phyloP scores from a whole-genome alignment of 2,797 vertebrate genomes.

The Arremon aurantiirostris region DNA sequence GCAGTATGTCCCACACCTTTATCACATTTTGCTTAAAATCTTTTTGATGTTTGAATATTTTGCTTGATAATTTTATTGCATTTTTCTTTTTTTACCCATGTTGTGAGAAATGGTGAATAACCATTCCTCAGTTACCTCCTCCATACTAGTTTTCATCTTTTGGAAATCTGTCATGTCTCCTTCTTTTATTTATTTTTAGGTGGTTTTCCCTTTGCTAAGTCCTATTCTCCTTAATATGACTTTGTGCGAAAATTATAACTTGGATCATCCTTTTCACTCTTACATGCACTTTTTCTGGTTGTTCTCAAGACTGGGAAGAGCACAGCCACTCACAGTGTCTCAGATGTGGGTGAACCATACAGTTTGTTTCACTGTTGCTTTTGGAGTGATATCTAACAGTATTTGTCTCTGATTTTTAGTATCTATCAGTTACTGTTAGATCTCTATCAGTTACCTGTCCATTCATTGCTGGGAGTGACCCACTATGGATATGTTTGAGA shows the following conservation, averaged over 20 bases:
- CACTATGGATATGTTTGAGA: not conserved
- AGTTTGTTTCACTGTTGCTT: not conserved
- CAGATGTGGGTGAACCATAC: not conserved
- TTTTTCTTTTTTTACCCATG: not conserved
- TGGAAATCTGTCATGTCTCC: not conserved
- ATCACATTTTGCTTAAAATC: not conserved
- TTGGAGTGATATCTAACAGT: not conserved
- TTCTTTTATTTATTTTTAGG: not conserved
- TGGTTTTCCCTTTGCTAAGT: not conserved
- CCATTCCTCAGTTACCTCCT: not conserved
- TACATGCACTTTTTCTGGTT: not conserved
- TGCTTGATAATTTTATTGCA: not conserved
- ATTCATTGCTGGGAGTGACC: not conserved
- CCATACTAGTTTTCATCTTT: not conserved
- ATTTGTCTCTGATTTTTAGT: not conserved
- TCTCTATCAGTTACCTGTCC: not conserved
- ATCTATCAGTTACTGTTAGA: not conserved
- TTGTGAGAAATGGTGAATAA: not conserved
- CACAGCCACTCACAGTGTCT: not conserved
- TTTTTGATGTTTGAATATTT: not conserved
- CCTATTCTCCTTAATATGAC: not conserved
- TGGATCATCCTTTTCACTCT: not conserved
- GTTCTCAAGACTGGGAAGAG: not conserved
- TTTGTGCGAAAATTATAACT: not conserved
- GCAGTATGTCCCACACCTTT: not conserved